Evolutionary conservation across 2,888 invertebrate species (phyloP).

Genomic region (Clostera curtula): DNA sequence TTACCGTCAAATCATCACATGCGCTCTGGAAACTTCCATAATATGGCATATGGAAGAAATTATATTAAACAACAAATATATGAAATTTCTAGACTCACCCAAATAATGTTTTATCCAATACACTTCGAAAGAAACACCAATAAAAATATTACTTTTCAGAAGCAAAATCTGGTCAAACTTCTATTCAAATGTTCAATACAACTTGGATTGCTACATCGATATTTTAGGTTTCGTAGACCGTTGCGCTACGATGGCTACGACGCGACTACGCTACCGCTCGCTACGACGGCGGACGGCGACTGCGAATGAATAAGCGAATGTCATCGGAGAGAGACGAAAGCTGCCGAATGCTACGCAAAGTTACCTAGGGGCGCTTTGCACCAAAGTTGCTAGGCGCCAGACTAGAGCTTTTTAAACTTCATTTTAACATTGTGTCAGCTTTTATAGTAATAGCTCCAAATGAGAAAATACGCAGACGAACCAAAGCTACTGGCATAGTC

Average conservation of each 20-base stretch:
- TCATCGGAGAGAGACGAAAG: slow-evolving; percentile 45
- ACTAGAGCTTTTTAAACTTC: slow-evolving; percentile 23
- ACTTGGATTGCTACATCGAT: slow-evolving; percentile 20
- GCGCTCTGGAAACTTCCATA: too few species aligned
- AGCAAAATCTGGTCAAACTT: slow-evolving; percentile 5
- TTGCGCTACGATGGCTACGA: slow-evolving; percentile 46
- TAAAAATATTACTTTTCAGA: slow-evolving; percentile 5
- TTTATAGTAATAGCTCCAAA: too few species aligned
- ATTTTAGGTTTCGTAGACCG: slow-evolving; percentile 23
- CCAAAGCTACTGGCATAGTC: too few species aligned
- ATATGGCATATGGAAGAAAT: too few species aligned
- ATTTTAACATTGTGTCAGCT: too few species aligned
- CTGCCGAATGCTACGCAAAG: slow-evolving; percentile 38
- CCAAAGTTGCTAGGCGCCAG: slow-evolving; percentile 27
- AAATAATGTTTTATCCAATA: slow-evolving; percentile 16
- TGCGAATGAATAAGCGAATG: slow-evolving; percentile 44
- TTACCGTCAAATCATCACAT: too few species aligned
- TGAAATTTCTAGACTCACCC: slow-evolving; percentile 17
- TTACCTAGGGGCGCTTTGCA: slow-evolving; percentile 44
- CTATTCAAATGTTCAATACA: slow-evolving; percentile 14
- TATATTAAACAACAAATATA: not conserved
- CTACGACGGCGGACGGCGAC: slow-evolving; percentile 32
- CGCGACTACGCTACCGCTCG: slow-evolving; percentile 55
- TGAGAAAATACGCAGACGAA: too few species aligned
- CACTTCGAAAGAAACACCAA: slow-evolving; percentile 23